Evolutionary conservation across 1,140 invertebrate species (phyloP).

Genomic region (Drosophila ananassae): DNA sequence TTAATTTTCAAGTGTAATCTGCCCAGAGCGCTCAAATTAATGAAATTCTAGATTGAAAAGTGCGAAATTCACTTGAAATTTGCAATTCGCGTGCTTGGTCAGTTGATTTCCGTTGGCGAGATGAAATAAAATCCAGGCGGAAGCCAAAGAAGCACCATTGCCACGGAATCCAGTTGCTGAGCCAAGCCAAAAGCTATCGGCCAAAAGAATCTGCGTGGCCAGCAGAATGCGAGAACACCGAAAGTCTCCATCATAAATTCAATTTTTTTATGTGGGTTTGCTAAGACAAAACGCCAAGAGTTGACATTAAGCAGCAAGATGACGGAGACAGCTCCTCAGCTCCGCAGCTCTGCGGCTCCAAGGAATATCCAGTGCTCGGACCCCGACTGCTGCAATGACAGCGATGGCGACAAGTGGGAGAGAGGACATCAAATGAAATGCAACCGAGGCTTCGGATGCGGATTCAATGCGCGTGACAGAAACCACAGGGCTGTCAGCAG

Average conservation of each 20-base stretch:
- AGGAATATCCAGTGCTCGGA: slow-evolving; percentile 8
- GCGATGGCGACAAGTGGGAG: slow-evolving; percentile 55
- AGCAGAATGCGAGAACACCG: slow-evolving; percentile 51
- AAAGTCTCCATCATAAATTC: slow-evolving; percentile 73
- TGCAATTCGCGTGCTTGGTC: slow-evolving; percentile 27
- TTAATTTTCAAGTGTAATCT: slow-evolving; percentile 6
- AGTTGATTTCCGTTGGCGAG: slow-evolving; percentile 34
- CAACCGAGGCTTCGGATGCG: slow-evolving; percentile 53
- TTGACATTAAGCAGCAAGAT: slow-evolving; percentile 73
- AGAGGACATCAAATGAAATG: slow-evolving; percentile 63
- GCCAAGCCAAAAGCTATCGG: slow-evolving; percentile 49
- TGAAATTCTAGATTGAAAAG: slow-evolving; percentile 53
- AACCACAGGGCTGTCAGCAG: slow-evolving; percentile 64
- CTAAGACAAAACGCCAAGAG: slow-evolving; percentile 76
- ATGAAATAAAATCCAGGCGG: slow-evolving; percentile 18
- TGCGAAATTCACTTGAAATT: slow-evolving; percentile 36
- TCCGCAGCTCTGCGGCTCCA: neutral
- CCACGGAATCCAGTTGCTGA: slow-evolving; percentile 45
- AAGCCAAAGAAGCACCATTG: slow-evolving; percentile 3
- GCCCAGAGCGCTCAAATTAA: slow-evolving; percentile 39
- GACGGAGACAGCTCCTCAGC: slow-evolving; percentile 30
- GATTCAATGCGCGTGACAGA: slow-evolving; percentile 73
- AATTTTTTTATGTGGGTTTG: slow-evolving; percentile 65
- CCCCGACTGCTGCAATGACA: slow-evolving; percentile 22
- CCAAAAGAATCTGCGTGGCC: slow-evolving; percentile 60